Percentiles rank a stretch among this genome's conserved stretches.
Evolutionary conservation across 1,140 invertebrate genomes (phyloP).

Genomic region (Sycophila sp.): DNA sequence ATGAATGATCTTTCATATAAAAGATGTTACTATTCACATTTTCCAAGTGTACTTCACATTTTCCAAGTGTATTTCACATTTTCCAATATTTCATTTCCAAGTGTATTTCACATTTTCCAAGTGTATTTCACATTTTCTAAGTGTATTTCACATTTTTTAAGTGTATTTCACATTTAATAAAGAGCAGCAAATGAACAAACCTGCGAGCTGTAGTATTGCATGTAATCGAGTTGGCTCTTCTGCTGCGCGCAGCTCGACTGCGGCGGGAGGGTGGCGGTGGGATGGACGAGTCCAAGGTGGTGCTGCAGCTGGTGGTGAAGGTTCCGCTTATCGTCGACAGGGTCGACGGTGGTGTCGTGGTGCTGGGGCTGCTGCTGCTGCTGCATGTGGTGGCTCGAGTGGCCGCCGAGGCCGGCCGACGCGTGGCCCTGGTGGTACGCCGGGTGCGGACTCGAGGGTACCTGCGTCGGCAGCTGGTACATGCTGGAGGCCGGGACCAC

Average conservation of each 20-base stretch:
- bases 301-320: constrained; percentile 63
- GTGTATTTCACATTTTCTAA: too few relatives aligned
- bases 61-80: too few relatives aligned
- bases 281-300: constrained; percentile 61
- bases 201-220: constrained; percentile 64
- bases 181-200: constrained; percentile 39
- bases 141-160: too few relatives aligned
- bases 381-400: constrained; percentile 54
- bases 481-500: constrained; percentile 63
- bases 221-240: constrained; percentile 63
- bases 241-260: constrained; percentile 63
- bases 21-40: too few relatives aligned
- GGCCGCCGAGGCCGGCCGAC: constrained; percentile 42
- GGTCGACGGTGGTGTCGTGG: constrained; percentile 63
- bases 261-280: constrained; percentile 59
- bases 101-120: too few relatives aligned
- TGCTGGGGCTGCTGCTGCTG: constrained; percentile 45
- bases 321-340: constrained; percentile 63
- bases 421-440: constrained; percentile 61
- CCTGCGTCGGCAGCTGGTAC: constrained; percentile 66
- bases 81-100: too few relatives aligned
- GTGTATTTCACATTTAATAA: too few relatives aligned
- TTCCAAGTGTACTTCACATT: too few relatives aligned
- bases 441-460: constrained; percentile 60
- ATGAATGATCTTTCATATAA: too few relatives aligned